Percentiles rank a stretch among this genome's conserved stretches.
These are phyloP conservation scores for Sitta europaea DNA, from an alignment of 2,113 vertebrate genomes.

Conservation along the genomic window DNA sequence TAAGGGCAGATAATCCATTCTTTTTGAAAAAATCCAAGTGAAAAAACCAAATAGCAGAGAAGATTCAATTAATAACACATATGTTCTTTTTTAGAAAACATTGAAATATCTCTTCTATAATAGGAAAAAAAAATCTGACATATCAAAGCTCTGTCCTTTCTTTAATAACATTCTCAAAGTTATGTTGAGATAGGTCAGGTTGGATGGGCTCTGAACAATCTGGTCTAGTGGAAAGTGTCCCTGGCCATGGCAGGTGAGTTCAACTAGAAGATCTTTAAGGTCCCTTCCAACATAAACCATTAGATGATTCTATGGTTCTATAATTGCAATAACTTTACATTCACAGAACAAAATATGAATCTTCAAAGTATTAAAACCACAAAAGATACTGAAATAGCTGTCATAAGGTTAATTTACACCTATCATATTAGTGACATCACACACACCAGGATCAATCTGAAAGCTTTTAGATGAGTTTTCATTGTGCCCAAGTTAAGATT, in stretches of 20 bases:
- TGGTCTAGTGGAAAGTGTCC: neutral
- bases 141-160: neutral
- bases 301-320: neutral
- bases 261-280: neutral
- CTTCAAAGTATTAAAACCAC: neutral
- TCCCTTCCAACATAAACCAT: neutral
- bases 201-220: neutral
- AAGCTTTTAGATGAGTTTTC: neutral
- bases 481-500: neutral
- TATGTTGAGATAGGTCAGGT: neutral
- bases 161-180: neutral
- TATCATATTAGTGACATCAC: neutral
- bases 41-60: neutral
- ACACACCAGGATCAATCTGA: neutral
- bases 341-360: neutral
- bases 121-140: neutral
- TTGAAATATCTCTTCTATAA: neutral
- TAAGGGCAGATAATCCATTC: neutral
- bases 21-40: neutral
- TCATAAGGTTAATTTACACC: neutral
- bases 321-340: neutral
- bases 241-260: neutral
- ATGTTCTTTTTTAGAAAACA: neutral
- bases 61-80: neutral
- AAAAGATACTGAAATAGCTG: neutral